Conservation (phyloP, 2,888 invertebrate genomes). For the Epiblema foenella region DNA sequence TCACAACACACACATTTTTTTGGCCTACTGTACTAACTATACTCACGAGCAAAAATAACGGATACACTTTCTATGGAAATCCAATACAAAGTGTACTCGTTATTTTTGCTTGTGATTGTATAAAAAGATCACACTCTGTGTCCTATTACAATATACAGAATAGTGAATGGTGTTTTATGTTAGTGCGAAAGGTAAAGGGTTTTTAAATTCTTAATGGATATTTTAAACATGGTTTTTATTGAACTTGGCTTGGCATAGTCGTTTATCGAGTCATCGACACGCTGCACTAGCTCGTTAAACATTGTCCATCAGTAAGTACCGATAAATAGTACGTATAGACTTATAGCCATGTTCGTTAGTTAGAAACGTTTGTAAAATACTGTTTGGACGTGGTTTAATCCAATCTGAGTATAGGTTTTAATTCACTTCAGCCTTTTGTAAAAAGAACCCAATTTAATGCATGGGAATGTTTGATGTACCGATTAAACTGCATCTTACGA, state of each 20-base stretch:
- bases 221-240: background rate
- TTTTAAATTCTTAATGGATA: background rate
- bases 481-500: too few species aligned
- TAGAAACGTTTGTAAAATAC: background rate
- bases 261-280: background rate
- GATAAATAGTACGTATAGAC: background rate
- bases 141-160: too few species aligned
- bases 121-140: too few species aligned
- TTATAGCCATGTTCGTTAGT: too few species aligned
- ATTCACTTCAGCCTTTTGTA: background rate
- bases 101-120: too few species aligned
- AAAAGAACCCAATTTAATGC: background rate
- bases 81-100: too few species aligned
- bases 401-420: background rate
- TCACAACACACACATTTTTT: too few species aligned
- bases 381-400: background rate
- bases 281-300: constrained; percentile 1
- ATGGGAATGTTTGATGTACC: background rate
- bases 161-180: too few species aligned
- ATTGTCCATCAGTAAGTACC: background rate
- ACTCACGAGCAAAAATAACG: too few species aligned
- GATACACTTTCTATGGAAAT: too few species aligned
- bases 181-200: too few species aligned
- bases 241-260: background rate
- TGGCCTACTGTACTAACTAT: too few species aligned